phyloP scores from a whole-genome alignment of 2,113 vertebrate genomes.

The Promerops cafer region DNA sequence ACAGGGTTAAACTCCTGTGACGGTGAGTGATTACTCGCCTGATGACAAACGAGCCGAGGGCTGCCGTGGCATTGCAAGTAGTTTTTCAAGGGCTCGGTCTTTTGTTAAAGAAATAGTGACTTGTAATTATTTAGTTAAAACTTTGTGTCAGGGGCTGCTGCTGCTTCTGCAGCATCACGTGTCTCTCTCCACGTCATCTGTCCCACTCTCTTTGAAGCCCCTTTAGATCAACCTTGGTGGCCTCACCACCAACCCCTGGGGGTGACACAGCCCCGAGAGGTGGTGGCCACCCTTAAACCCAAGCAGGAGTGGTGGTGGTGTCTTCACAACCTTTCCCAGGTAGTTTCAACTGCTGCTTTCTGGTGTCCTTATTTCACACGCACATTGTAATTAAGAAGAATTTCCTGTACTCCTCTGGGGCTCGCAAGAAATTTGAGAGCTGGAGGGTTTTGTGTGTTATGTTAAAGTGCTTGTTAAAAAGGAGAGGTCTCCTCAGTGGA shows the following conservation, averaged over 20 bases:
- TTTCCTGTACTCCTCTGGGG: slow-evolving; percentile 51
- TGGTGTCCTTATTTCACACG: not conserved
- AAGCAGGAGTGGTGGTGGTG: not conserved
- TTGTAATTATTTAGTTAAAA: not conserved
- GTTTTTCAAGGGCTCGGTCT: slow-evolving; percentile 1
- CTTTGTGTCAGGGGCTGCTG: not conserved
- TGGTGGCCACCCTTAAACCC: not conserved
- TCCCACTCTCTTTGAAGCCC: not conserved
- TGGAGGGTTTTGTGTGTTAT: slow-evolving; percentile 42
- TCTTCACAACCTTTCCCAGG: not conserved
- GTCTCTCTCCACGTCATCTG: not conserved
- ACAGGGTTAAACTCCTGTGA: not conserved
- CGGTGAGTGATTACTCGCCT: not conserved
- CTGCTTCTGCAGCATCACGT: not conserved
- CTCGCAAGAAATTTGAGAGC: slow-evolving; percentile 1
- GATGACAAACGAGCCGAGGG: not conserved
- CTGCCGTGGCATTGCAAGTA: not conserved
- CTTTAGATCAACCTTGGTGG: not conserved
- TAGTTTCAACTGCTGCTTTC: not conserved
- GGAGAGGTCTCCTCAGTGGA: not conserved
- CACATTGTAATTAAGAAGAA: slow-evolving; percentile 37
- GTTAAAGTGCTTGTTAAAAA: slow-evolving; percentile 17
- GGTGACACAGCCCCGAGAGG: not conserved
- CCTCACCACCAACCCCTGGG: not conserved
- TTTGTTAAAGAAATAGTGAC: not conserved